Evolutionary conservation across 2,888 invertebrate species (phyloP).

Genomic region (Tachina fera): DNA sequence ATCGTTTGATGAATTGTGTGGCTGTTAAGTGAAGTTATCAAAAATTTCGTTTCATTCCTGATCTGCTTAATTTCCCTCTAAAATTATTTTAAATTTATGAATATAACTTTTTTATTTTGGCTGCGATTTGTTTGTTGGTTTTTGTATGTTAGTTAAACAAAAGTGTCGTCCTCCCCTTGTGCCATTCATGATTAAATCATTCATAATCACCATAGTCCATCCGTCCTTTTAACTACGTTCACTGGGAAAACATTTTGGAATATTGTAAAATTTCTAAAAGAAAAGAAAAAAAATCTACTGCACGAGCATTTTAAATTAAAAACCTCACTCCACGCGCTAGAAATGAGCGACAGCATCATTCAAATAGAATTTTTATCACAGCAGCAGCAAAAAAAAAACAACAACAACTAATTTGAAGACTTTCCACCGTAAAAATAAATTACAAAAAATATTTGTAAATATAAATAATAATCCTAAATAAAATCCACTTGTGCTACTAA

Average conservation of each 20-base stretch:
- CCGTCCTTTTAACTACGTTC: neutral
- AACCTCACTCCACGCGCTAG: constrained; percentile 61
- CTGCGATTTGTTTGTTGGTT: constrained; percentile 34
- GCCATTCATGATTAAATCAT: constrained; percentile 59
- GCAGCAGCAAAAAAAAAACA: constrained; percentile 41
- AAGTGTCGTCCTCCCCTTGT: constrained; percentile 29
- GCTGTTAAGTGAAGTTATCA: constrained; percentile 57
- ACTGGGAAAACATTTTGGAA: constrained; percentile 14
- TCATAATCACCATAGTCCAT: constrained; percentile 55
- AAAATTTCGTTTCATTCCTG: constrained; percentile 29
- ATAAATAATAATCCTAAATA: constrained; percentile 61
- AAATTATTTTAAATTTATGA: constrained; percentile 57
- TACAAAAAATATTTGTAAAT: constrained; percentile 15
- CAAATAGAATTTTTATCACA: constrained; percentile 44
- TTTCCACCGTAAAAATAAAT: constrained; percentile 52
- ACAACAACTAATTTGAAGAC: constrained; percentile 50
- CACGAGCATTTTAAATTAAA: constrained; percentile 59
- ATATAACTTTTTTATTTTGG: constrained; percentile 14
- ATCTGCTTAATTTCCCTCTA: constrained; percentile 20
- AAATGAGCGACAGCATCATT: constrained; percentile 44
- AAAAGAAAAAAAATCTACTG: constrained; percentile 1
- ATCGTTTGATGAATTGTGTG: constrained; percentile 40
- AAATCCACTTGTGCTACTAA: constrained; percentile 67
- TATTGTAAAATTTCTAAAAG: constrained; percentile 33
- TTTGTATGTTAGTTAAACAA: constrained; percentile 12